Evolutionary conservation across 2,113 vertebrate genomes (phyloP), one percentile per base, ranked within the genome.

Genomic region (human (Homo sapiens)): DNA sequence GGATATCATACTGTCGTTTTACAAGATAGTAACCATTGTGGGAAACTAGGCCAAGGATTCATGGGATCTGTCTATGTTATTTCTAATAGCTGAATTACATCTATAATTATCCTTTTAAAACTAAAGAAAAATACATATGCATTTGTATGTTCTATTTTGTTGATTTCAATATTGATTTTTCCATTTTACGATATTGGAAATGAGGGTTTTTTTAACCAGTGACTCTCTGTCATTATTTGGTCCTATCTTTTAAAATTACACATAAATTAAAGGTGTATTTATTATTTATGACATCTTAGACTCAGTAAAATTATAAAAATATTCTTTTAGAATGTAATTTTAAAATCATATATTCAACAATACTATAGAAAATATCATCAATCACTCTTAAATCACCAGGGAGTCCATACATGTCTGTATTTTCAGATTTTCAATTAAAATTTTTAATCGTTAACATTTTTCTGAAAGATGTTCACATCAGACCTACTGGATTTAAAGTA

Each of bases 391-490:
- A 52, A 30, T 92, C 52, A 50, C 35, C 17, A 72, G 38, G 27
- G 13, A 93, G 13, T 45, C 30, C 10, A 80, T 59, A 40, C 3
- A 23, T 92, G 72, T 25, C 50, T 89, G 27, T 59, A 83, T 70
- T 70, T 96, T 66, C 38, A 92, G 66, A 66, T 82, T 93, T 16
- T 88, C 64, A 79, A 68, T 86, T 93, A 94, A 48, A 92, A 38
- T 55, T 89, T 91, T 93, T 14, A 96, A 96, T 89, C 84, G 88
- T 79, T 94, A 93, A 93, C 72, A 30, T 78, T 45, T 68, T 87
- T 94, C 48, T 90, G 30, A 93, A 93, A 84, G 8, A 82, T 82
- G 89, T 43, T 85, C 64, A 82, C 3, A 90, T 52, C 73, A 55
- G 5, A 76, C 86, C 82, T 91, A 52, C 79, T 89, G 25, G 38